Evolutionary conservation across 2,888 invertebrate genomes (phyloP), one percentile per base, ranked within the genome.

Genomic region (Drosophila flavopinicola): DNA sequence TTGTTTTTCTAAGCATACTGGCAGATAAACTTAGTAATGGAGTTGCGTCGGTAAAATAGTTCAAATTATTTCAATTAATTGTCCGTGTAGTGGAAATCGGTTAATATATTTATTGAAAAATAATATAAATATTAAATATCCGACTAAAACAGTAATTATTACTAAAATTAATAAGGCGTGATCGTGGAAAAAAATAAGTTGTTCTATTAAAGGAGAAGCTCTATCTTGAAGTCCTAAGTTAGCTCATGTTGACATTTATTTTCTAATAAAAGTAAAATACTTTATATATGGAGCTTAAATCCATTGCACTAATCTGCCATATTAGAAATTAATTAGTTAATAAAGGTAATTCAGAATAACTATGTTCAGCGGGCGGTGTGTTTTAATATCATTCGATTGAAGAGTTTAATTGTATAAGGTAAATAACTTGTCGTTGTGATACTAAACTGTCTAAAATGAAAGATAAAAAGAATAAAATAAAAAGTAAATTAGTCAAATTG

Each of bases 251-350:
- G 92, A 91, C 90, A 93, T 93, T 84, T 56, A 32, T 89, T 51
- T 73, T 93, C 92, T 93, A 93, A 93, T 92, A 93, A 93, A 93
- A 93, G 92, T 91, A 87, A 90, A 85, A 88, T 90, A 91, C 92
- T 93, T 94, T 93, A 93, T 93, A 91, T 92, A 93, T 93, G 93
- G 91, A 92, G 92, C 92, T 94, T 94, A 94, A 94, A 92, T 93
- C 92, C 93, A 93, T 92, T 92, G 93, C 92, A 92, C 91, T 92
- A 91, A 75, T 92, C 92, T 92, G 92, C 91, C 93, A 94, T 92
- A 93, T 93, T 93, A 94, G 93, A 93, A 93, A 75, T 92, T 92
- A 93, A 75, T 92, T 92, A 89, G 91, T 91, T 91, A 93, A 89
- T 91, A 92, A 90, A 69, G 93, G 93, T 49, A 93, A 66, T 92